These are phyloP conservation scores for Bos indicus DNA, from an alignment of 2,113 vertebrate species.

Conservation along the genomic window DNA sequence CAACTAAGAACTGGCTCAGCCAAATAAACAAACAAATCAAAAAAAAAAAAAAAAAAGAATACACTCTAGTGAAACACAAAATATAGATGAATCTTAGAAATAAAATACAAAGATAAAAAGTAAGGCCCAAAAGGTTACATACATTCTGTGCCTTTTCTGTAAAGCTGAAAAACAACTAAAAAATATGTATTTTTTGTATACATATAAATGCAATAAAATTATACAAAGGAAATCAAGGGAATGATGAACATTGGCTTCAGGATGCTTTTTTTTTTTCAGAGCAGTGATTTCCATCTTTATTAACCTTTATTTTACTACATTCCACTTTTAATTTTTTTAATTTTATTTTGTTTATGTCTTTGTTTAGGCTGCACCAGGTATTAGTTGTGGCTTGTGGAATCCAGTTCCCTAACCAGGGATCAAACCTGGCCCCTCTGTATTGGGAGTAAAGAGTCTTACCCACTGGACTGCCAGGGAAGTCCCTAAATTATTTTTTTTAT, in stretches of 20 bases:
- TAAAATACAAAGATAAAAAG: neutral
- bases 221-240: neutral
- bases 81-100: neutral
- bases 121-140: neutral
- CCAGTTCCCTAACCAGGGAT: neutral
- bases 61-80: neutral
- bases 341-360: neutral
- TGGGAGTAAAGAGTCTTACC: neutral
- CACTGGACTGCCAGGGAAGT: neutral
- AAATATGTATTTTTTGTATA: neutral
- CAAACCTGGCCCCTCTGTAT: neutral
- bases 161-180: neutral
- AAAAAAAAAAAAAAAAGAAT: neutral
- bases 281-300: neutral
- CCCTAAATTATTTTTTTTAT: neutral
- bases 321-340: neutral
- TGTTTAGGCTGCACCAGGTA: neutral
- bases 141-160: neutral
- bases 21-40: neutral
- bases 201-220: neutral
- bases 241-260: neutral
- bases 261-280: neutral
- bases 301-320: neutral
- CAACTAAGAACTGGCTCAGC: neutral
- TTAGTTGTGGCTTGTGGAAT: neutral